Evolutionary conservation across 1,140 invertebrate genomes (phyloP).

Genomic region (Acyrthosiphon pisum): DNA sequence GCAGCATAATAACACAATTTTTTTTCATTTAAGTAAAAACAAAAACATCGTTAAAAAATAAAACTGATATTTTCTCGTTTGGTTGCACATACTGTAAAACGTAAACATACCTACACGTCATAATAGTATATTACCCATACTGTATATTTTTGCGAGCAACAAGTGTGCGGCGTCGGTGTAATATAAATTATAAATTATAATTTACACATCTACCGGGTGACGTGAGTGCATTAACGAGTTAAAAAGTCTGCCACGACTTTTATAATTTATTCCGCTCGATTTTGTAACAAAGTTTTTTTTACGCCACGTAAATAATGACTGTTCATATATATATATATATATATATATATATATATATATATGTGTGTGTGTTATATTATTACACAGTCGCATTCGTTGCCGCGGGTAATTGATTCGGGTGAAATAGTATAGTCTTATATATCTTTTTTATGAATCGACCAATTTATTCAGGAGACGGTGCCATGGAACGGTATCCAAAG

Average conservation of each 20-base stretch:
- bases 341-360: too few relatives aligned
- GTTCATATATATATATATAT: too few relatives aligned
- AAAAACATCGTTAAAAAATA: too few relatives aligned
- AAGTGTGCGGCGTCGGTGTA: neutral
- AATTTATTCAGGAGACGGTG: neutral
- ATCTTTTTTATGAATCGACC: neutral
- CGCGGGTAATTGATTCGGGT: neutral
- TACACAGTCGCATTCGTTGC: neutral
- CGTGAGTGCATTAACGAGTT: neutral
- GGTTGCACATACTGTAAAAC: neutral
- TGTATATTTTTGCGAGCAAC: neutral
- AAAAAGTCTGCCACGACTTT: neutral
- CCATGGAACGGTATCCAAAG: neutral
- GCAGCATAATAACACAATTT: neutral
- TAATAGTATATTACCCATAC: neutral
- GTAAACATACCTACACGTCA: neutral
- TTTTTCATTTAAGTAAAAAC: neutral
- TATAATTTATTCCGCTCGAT: neutral
- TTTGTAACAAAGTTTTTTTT: neutral
- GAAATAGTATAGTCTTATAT: neutral
- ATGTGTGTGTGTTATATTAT: neutral
- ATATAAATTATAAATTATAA: constrained; percentile 11
- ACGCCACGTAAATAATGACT: neutral
- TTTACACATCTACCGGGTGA: neutral
- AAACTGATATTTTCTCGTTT: neutral